Conservation (phyloP, 2,888 invertebrate genomes). For the Lomographa bimaculata region DNA sequence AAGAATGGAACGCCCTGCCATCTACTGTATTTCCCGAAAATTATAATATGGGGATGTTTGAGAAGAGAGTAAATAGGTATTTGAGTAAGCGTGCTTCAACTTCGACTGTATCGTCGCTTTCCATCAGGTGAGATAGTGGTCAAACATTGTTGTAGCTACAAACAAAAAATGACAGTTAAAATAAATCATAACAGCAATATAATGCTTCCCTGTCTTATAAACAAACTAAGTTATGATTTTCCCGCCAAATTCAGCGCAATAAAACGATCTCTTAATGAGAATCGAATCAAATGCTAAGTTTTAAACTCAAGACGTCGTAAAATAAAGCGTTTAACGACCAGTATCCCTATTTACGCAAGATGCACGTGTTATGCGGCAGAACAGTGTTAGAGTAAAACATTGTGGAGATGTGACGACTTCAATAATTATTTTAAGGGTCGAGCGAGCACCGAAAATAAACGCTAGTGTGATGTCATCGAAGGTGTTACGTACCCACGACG, state of each 20-base stretch:
- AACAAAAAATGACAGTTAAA: too few species aligned
- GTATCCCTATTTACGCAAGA: conserved; percentile 18
- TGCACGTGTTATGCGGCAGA: conserved; percentile 46
- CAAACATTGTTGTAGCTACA: too few species aligned
- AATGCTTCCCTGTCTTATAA: too few species aligned
- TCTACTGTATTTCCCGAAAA: too few species aligned
- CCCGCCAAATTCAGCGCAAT: background rate
- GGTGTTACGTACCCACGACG: conserved; percentile 63
- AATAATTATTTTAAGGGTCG: conserved; percentile 74
- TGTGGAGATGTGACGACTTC: conserved; percentile 52
- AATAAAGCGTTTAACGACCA: conserved; percentile 13
- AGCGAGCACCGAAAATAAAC: conserved; percentile 72
- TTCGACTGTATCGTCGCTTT: too few species aligned
- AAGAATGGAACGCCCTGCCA: too few species aligned
- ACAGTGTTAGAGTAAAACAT: conserved; percentile 45
- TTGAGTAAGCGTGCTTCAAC: too few species aligned
- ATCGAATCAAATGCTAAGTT: background rate
- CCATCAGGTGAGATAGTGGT: too few species aligned
- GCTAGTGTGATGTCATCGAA: conserved; percentile 76
- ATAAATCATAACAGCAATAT: too few species aligned
- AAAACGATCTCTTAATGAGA: background rate
- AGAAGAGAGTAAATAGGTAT: too few species aligned
- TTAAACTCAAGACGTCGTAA: conserved; percentile 9
- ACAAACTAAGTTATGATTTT: too few species aligned
- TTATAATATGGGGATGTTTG: too few species aligned